A percentile compares a stretch with the other conserved stretches of the same genome.
Conservation (phyloP, 2,113 vertebrate genomes). For the Fukomys damarensis region DNA sequence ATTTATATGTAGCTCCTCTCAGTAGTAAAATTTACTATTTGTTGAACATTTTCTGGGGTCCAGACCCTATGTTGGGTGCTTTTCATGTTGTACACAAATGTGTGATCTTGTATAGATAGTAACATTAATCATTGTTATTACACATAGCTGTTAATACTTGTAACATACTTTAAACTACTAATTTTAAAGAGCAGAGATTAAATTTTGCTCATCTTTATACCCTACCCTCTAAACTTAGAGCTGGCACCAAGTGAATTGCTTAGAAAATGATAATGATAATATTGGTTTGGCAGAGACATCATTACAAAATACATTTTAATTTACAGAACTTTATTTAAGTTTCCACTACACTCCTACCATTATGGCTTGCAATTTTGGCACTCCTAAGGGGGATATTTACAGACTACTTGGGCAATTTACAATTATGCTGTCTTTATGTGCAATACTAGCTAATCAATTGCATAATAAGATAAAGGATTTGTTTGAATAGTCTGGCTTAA, state of each 20-base stretch:
- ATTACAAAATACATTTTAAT: slow-evolving; percentile 66
- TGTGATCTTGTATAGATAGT: neutral
- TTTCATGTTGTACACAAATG: neutral
- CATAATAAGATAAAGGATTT: slow-evolving; percentile 63
- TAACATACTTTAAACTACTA: neutral
- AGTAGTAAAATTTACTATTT: neutral
- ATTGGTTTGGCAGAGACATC: slow-evolving; percentile 53
- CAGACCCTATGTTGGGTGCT: neutral
- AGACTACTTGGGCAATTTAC: slow-evolving; percentile 65
- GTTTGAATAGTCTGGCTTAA: slow-evolving; percentile 50
- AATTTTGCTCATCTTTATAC: slow-evolving; percentile 39
- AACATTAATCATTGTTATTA: slow-evolving; percentile 27
- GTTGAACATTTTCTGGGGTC: neutral
- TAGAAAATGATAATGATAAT: slow-evolving; percentile 42
- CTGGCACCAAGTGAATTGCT: slow-evolving; percentile 36
- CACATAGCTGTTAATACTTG: neutral
- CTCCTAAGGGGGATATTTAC: slow-evolving; percentile 54
- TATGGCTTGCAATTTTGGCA: slow-evolving; percentile 59
- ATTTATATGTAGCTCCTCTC: neutral
- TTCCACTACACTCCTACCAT: slow-evolving; percentile 41
- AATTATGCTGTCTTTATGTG: slow-evolving; percentile 64
- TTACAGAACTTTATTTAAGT: slow-evolving; percentile 66
- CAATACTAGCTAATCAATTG: slow-evolving; percentile 67
- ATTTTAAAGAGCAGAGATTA: slow-evolving; percentile 20
- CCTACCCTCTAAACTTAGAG: neutral